Base-by-base conservation (phyloP, 2,797 vertebrate genomes). In the Chromobotia macracanthus region DNA sequence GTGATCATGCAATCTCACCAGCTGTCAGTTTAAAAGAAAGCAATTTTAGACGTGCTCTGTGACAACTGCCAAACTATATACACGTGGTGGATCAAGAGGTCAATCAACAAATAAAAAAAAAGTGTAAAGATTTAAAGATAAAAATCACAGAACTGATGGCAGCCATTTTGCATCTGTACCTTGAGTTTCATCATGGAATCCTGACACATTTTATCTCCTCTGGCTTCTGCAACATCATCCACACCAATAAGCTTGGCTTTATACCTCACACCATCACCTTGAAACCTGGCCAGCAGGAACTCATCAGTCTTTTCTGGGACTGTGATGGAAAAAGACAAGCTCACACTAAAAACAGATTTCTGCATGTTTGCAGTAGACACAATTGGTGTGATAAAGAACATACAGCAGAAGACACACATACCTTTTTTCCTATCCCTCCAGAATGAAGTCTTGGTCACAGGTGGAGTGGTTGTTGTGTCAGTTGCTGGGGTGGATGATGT, bases 171-270 rank as follows among this genome's bases (percentile, higher is more conserved):
- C 25, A 72, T 10, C 10, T 70, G 77, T 90, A 98, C 97, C 96
- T 99, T 99, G 0, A 99, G 91, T 83, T 99, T 99, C 97, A 99
- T 99, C 97, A 99, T 99, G 64, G 97, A 98, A 90, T 99, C 97
- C 86, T 99, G 97, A 87, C 95, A 96, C 97, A 99, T 99, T 91
- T 98, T 97, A 87, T 99, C 97, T 72, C 97, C 97, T 88, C 97
- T 92, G 82, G 97, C 94, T 77, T 98, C 96, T 0, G 95, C 89
- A 28, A 99, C 96, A 63, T 99, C 97, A 81, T 98, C 97, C 11
- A 98, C 90, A 18, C 97, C 97, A 13, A 99, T 99, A 35, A 99
- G 87, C 84, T 99, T 99, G 86, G 95, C 97, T 89, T 99, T 99
- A 89, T 99, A 99, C 87, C 94, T 93, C 80, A 99, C 93, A 3